Evolutionary conservation across 2,888 invertebrate species (phyloP).

Genomic region (Pammene fasciana): DNA sequence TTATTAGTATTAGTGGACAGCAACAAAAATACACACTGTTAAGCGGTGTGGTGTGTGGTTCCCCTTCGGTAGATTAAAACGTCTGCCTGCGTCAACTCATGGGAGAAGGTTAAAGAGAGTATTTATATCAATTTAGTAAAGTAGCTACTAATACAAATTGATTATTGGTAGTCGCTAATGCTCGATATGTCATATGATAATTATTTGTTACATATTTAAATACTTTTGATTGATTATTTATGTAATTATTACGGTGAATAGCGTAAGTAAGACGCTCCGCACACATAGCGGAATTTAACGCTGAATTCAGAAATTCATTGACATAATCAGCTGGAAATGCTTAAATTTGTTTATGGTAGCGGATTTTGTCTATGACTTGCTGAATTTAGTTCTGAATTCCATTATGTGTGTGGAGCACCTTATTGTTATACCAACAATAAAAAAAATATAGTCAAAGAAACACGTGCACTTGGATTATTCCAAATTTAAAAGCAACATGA

Average conservation of each 20-base stretch:
- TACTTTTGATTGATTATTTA: neutral
- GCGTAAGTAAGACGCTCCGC: too few relatives aligned
- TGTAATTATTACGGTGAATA: constrained; percentile 19
- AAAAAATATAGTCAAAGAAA: constrained; percentile 45
- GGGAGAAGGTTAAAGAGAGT: neutral
- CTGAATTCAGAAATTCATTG: too few relatives aligned
- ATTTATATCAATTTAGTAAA: neutral
- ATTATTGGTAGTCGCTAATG: neutral
- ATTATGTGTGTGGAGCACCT: too few relatives aligned
- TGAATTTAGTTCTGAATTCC: too few relatives aligned
- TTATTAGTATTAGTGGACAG: constrained; percentile 22
- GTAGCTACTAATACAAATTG: constrained; percentile 4
- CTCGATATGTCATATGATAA: neutral
- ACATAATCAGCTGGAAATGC: too few relatives aligned
- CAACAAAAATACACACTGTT: constrained; percentile 27
- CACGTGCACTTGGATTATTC: constrained; percentile 59
- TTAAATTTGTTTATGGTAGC: too few relatives aligned
- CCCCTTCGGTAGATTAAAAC: neutral
- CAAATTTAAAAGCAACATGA: constrained; percentile 55
- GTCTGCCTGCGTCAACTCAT: neutral
- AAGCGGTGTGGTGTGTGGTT: constrained; percentile 10
- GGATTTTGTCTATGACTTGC: too few relatives aligned
- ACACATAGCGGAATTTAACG: too few relatives aligned
- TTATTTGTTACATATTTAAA: neutral
- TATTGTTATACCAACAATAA: constrained; percentile 54